A percentile compares a stretch with the other conserved stretches of the same genome.
Evolutionary conservation across 2,888 invertebrate genomes (phyloP).

Genomic region (Drepana falcataria): DNA sequence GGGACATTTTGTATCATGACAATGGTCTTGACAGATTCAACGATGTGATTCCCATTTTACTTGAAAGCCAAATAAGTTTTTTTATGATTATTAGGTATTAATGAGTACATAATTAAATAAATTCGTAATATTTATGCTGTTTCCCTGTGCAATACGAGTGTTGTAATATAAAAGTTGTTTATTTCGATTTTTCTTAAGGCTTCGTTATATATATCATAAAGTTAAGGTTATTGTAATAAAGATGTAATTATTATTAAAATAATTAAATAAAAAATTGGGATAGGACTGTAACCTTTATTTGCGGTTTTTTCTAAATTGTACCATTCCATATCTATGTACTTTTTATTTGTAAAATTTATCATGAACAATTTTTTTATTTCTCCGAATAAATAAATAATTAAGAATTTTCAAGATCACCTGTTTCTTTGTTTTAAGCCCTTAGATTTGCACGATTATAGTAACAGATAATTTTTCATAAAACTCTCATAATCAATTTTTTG

Average conservation of each 20-base stretch:
- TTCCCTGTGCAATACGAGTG: conserved; percentile 72
- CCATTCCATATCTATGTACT: conserved; percentile 40
- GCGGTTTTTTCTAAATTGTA: conserved; percentile 50
- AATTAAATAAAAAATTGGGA: conserved; percentile 39
- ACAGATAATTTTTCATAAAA: too few species aligned
- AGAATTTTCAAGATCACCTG: conserved; percentile 55
- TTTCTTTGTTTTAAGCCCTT: conserved; percentile 35
- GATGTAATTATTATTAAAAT: conserved; percentile 58
- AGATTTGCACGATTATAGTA: too few species aligned
- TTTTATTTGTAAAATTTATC: conserved; percentile 50
- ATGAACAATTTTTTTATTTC: conserved; percentile 60
- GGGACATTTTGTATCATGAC: background rate
- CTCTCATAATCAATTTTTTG: too few species aligned
- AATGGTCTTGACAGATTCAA: too few species aligned
- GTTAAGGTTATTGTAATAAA: conserved; percentile 55
- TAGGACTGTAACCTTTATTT: conserved; percentile 67
- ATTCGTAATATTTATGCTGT: conserved; percentile 63
- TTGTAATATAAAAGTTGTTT: conserved; percentile 43
- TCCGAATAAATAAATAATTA: conserved; percentile 74
- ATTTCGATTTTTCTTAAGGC: conserved; percentile 54
- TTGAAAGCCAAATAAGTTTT: conserved; percentile 24
- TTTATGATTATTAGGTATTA: conserved; percentile 21
- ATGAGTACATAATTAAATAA: conserved; percentile 28
- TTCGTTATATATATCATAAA: conserved; percentile 33
- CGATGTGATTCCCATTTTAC: too few species aligned